phyloP scores from a whole-genome alignment of 2,113 vertebrate species.

The Perca flavescens region DNA sequence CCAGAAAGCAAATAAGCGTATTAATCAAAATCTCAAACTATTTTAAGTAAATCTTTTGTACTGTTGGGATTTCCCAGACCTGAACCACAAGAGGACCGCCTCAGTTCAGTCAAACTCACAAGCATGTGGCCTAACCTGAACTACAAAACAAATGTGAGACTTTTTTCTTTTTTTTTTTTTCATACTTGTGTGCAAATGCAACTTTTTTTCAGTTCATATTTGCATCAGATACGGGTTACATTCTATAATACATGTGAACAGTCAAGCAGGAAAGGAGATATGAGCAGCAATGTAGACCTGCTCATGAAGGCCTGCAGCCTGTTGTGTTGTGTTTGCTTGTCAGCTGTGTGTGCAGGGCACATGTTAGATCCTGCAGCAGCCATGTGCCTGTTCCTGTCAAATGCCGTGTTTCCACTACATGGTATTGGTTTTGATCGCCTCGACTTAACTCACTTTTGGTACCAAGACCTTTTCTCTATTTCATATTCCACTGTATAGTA shows the following conservation, averaged over 20 bases:
- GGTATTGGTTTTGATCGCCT: too few species aligned
- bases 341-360: slow-evolving; percentile 6
- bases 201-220: not conserved
- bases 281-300: slow-evolving; percentile 30
- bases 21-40: not conserved
- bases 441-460: too few species aligned
- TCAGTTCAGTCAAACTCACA: not conserved
- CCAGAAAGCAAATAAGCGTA: not conserved
- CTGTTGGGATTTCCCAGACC: not conserved
- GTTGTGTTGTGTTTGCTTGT: slow-evolving; percentile 17
- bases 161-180: not conserved
- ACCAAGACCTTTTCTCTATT: too few species aligned
- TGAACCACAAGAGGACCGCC: not conserved
- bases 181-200: not conserved
- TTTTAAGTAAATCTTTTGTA: not conserved
- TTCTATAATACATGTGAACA: slow-evolving; percentile 17
- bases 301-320: slow-evolving; percentile 26
- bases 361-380: slow-evolving; percentile 5
- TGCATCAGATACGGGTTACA: slow-evolving; percentile 13
- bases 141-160: slow-evolving; percentile 1
- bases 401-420: too few species aligned
- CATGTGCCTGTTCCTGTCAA: not conserved
- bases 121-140: not conserved
- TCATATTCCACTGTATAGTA: too few species aligned
- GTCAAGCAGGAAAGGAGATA: slow-evolving; percentile 31